These are phyloP conservation scores for Andrena dorsata DNA, from an alignment of 2,888 invertebrate genomes.

Conservation along the genomic window DNA sequence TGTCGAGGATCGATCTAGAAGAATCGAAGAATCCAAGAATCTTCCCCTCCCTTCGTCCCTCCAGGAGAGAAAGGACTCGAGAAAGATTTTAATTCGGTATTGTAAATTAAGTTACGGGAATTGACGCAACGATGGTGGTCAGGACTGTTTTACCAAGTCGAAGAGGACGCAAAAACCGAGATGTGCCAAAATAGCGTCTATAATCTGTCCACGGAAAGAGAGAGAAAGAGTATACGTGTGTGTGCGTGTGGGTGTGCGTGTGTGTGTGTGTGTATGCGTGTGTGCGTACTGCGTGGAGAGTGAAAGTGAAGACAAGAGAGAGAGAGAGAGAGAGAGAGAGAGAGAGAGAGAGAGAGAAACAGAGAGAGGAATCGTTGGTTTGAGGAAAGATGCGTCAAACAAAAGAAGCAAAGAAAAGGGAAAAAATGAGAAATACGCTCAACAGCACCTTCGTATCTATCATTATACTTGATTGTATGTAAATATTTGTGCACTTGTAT, in stretches of 20 bases:
- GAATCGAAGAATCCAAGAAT: background rate
- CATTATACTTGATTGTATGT: conserved; percentile 80
- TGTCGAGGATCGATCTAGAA: background rate
- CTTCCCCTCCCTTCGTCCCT: no score
- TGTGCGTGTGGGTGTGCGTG: no score
- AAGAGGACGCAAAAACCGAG: conserved; percentile 59
- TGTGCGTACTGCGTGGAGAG: no score
- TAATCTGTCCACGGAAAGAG: conserved; percentile 1
- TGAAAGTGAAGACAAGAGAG: no score
- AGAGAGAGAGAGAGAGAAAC: background rate
- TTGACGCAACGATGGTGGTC: conserved; percentile 38
- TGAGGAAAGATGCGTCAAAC: conserved; percentile 28
- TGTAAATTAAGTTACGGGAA: conserved; percentile 18
- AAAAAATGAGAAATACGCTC: conserved; percentile 73
- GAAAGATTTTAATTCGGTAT: conserved; percentile 9
- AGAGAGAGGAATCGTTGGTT: background rate
- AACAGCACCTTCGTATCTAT: conserved; percentile 80
- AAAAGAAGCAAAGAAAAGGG: background rate
- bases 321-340: no score
- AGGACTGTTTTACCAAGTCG: conserved; percentile 58
- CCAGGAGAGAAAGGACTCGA: background rate
- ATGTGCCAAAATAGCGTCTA: conserved; percentile 79
- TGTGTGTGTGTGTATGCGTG: no score
- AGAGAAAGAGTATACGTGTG: background rate
- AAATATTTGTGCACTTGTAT: conserved; percentile 85